phyloP scores from a whole-genome alignment of 2,797 vertebrate genomes.

The Myotis findleyi region DNA sequence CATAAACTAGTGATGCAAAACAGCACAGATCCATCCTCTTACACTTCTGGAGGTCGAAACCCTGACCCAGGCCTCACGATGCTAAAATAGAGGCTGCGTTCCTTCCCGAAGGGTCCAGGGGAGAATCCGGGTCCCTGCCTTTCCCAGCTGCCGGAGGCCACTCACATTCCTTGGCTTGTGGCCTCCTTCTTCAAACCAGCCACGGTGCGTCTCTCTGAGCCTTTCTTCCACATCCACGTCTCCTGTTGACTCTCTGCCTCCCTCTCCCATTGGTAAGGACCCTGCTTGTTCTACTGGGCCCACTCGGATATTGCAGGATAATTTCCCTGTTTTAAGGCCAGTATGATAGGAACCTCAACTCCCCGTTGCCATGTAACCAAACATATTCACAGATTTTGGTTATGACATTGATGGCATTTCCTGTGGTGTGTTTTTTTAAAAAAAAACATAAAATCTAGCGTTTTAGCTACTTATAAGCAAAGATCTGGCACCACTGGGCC shows the following conservation, averaged over 20 bases:
- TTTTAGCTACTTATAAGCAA: not conserved
- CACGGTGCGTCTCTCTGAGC: fast-evolving
- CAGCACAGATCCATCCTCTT: not conserved
- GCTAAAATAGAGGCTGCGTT: not conserved
- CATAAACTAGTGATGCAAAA: not conserved
- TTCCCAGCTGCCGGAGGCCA: not conserved
- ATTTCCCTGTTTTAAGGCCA: not conserved
- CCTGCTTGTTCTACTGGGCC: too few species aligned
- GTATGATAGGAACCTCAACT: not conserved
- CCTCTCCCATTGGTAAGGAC: not conserved
- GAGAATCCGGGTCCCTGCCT: not conserved
- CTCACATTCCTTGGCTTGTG: not conserved
- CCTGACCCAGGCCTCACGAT: not conserved
- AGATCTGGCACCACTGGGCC: not conserved
- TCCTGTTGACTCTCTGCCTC: not conserved
- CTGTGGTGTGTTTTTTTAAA: not conserved
- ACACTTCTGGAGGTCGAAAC: not conserved
- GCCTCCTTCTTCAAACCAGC: not conserved
- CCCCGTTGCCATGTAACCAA: not conserved
- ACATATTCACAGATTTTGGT: not conserved
- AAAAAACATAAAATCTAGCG: not conserved
- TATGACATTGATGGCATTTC: not conserved
- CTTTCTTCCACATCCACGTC: not conserved
- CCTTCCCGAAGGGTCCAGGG: not conserved
- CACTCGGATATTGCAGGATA: not conserved